Base-by-base conservation (phyloP, 2,113 vertebrate species). In the Axis porcinus region DNA sequence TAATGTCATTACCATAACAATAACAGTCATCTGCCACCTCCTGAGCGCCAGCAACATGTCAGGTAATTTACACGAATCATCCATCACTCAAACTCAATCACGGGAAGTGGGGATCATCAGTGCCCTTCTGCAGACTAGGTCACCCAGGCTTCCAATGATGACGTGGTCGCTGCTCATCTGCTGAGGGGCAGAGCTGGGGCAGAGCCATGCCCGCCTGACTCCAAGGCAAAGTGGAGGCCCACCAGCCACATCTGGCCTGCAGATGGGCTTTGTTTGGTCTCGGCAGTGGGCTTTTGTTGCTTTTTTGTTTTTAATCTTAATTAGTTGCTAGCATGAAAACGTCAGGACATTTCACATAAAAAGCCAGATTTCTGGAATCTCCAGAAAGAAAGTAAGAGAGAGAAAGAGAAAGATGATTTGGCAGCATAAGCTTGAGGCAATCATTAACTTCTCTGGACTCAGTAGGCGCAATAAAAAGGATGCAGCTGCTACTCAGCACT, bases 241-340 rank as follows among this genome's bases (percentile, higher is more conserved):
- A 23, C 33, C 0, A 15, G 64, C 40, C 86, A 89, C 97, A 96
- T 89, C 86, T 97, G 95, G 50, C 52, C 92, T 54, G 45, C 84
- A 97, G 62, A 93, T 96, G 94, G 84, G 14, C n/a, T 91, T 60
- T 81, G 17, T 78, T 91, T 95, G 47, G 67, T 36, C 50, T 70
- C 19, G 47, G 40, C n/a, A 45, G 74, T 57, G 64, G 33, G 11
- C 95, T 83, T 88, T 45, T 67, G 27, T 81, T 74, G 36, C 10
- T 57, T 60, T 81, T 79, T 85, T 90, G n/a, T 36, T 81, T 96
- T 83, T n/a, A 79, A 76, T 95, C 15, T 52, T 74, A 64, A 97
- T 96, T 92, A 92, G 62, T 89, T 86, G 57, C 70, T 96, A 81
- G 64, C 91, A 86, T 94, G 83, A 84, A 93, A 87, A 97, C 17